Percentiles rank a stretch among this genome's conserved stretches.
Conservation (phyloP, 2,113 vertebrate species). For the Mormyrus lacerda region DNA sequence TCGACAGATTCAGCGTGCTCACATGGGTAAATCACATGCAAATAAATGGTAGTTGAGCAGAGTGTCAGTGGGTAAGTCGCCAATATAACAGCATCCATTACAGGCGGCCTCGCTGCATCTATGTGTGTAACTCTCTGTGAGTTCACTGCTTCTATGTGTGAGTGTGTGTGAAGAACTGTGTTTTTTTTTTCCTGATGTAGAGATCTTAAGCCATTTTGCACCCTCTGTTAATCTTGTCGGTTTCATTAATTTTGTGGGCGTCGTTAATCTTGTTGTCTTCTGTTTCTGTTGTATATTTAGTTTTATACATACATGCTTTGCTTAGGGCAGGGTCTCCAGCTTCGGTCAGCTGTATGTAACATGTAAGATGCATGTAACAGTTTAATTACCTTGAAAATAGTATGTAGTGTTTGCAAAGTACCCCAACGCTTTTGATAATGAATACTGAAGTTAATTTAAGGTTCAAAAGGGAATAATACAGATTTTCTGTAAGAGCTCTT, state of each 20-base stretch:
- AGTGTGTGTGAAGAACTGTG: background rate
- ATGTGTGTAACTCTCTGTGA: background rate
- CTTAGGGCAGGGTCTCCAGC: too few relatives aligned
- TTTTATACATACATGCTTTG: background rate
- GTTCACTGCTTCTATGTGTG: constrained; percentile 7
- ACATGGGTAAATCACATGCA: background rate
- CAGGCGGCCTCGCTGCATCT: background rate
- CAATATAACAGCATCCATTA: background rate
- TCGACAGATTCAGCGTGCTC: background rate
- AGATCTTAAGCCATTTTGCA: background rate
- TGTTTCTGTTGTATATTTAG: background rate
- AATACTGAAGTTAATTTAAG: too few relatives aligned
- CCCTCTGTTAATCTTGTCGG: background rate
- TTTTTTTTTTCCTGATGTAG: background rate
- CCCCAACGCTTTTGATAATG: too few relatives aligned
- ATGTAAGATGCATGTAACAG: too few relatives aligned
- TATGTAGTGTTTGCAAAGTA: too few relatives aligned
- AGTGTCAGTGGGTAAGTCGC: background rate
- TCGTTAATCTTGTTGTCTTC: background rate
- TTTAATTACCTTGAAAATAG: too few relatives aligned
- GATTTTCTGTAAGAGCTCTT: too few relatives aligned
- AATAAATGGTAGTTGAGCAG: background rate
- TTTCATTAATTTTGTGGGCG: background rate
- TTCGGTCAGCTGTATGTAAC: too few relatives aligned
- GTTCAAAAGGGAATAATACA: too few relatives aligned